Evolutionary conservation across 2,113 vertebrate species (phyloP), one percentile per base, ranked within the genome.

Genomic region (Benitochromis conjunctus): DNA sequence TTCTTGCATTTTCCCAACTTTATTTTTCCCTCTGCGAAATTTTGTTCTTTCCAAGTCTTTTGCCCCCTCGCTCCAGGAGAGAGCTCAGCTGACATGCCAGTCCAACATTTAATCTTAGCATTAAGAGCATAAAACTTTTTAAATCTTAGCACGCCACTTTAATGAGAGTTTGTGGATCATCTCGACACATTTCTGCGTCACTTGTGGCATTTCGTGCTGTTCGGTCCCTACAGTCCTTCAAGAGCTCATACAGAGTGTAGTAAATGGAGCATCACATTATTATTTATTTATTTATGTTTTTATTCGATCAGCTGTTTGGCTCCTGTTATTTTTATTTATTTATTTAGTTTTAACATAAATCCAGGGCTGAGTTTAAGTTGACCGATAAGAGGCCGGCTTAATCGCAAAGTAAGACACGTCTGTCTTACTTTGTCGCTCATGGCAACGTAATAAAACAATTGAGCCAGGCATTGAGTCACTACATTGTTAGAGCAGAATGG

Each of bases 401-500:
- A 51, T n/a, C 62, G 38, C 57, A 24, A 69, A 69, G 11, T 41
- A 41, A 66, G 80, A 71, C 55, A 48, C 3, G 13, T 41, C 11
- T 66, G 12, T 16, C 66, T 46, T 83, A 34, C 77, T 92, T 80
- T 89, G 64, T 89, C 79, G 58, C 54, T 29, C 80, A 38, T 48
- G 80, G 62, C 51, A 74, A 31, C 5, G 4, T 3, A 76, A 1
- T 51, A 19, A 76, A 31, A 38, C 34, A 51, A 51, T n/a, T 51
- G 16, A 31, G 26, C 16, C 46, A 53, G 46, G 7, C 6, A 76
- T n/a, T 12, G 26, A 74, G 57, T 53, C 34, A 57, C 71, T 57
- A 41, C 60, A 31, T 16, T 36, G 41, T 79, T 2, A 19, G 16
- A 51, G 69, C 83, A 78, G 86, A 82, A n/a, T 80, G 57, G 54